These are phyloP conservation scores for Avahi laniger DNA, from an alignment of 2,797 vertebrate species.

Conservation along the genomic window DNA sequence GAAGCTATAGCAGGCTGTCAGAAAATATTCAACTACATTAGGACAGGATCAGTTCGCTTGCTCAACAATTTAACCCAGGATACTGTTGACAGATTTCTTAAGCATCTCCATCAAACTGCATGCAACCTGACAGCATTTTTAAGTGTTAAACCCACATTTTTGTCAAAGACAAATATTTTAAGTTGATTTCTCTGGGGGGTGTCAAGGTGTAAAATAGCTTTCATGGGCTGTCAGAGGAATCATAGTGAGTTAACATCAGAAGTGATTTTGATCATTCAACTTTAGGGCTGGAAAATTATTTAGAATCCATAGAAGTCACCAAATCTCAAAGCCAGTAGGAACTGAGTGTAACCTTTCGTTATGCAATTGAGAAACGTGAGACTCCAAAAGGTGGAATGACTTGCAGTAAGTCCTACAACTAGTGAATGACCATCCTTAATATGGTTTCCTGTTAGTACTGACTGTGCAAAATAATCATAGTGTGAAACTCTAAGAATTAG, in stretches of 20 bases:
- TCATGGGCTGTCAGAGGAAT: slow-evolving; percentile 58
- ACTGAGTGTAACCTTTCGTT: not conserved
- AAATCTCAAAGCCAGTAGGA: slow-evolving; percentile 18
- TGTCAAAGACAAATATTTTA: slow-evolving; percentile 70
- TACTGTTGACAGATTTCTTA: slow-evolving; percentile 71
- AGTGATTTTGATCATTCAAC: slow-evolving; percentile 60
- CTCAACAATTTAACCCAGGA: slow-evolving; percentile 60
- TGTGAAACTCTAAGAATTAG: not conserved
- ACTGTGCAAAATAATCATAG: not conserved
- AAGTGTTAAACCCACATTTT: slow-evolving; percentile 55
- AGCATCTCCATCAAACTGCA: slow-evolving; percentile 63
- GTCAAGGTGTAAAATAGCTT: slow-evolving; percentile 68
- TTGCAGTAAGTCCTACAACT: not conserved
- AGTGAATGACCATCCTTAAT: not conserved
- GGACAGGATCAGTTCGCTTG: slow-evolving; percentile 49
- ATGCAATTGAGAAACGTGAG: not conserved
- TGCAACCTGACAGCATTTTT: slow-evolving; percentile 71
- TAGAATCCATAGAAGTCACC: slow-evolving; percentile 6
- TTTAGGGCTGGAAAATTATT: slow-evolving; percentile 41
- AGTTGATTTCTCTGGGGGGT: slow-evolving; percentile 60
- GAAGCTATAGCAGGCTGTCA: slow-evolving; percentile 67
- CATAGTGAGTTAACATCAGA: slow-evolving; percentile 60
- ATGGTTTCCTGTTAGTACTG: not conserved
- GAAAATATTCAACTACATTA: slow-evolving; percentile 67
- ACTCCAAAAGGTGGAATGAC: not conserved